Evolutionary conservation across 2,797 vertebrate species (phyloP).

Genomic region (Anableps anableps): DNA sequence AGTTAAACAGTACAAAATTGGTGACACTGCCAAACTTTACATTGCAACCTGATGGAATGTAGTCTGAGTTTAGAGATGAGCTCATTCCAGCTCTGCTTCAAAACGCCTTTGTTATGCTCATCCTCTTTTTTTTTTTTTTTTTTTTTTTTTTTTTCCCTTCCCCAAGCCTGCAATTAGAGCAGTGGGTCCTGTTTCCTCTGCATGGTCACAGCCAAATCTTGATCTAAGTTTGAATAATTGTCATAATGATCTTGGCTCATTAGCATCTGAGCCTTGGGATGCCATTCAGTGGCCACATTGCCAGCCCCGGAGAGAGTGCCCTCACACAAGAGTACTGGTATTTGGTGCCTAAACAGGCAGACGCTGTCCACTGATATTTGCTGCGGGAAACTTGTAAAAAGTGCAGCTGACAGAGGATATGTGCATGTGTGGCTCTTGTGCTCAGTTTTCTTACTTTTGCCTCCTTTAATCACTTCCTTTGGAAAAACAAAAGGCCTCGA

Average conservation of each 20-base stretch:
- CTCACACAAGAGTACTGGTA: conserved; percentile 50
- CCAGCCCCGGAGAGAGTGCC: conserved; percentile 56
- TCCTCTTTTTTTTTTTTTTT: conserved; percentile 27
- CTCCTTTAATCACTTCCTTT: conserved; percentile 70
- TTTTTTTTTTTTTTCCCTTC: conserved; percentile 47
- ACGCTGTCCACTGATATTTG: conserved; percentile 59
- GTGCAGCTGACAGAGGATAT: conserved; percentile 54
- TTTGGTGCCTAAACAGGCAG: conserved; percentile 54
- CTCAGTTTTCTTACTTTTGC: conserved; percentile 65
- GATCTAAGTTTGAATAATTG: conserved; percentile 81
- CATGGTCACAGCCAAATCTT: conserved; percentile 71
- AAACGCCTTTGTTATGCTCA: conserved; percentile 64
- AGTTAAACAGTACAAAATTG: conserved; percentile 27
- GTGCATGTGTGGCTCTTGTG: conserved; percentile 45
- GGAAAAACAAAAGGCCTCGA: conserved; percentile 68
- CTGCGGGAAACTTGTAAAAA: conserved; percentile 52
- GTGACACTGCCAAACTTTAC: conserved; percentile 19
- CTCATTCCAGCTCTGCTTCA: conserved; percentile 53
- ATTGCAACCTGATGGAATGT: conserved; percentile 59
- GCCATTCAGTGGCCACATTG: conserved; percentile 53
- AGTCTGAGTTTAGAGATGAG: conserved; percentile 43
- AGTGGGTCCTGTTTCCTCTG: conserved; percentile 60
- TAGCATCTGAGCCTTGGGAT: conserved; percentile 66
- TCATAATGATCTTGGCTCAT: conserved; percentile 79
- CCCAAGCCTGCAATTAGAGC: conserved; percentile 75